These are phyloP conservation scores for Protomyctophum bolini DNA, from an alignment of 2,113 vertebrate species.

Conservation along the genomic window DNA sequence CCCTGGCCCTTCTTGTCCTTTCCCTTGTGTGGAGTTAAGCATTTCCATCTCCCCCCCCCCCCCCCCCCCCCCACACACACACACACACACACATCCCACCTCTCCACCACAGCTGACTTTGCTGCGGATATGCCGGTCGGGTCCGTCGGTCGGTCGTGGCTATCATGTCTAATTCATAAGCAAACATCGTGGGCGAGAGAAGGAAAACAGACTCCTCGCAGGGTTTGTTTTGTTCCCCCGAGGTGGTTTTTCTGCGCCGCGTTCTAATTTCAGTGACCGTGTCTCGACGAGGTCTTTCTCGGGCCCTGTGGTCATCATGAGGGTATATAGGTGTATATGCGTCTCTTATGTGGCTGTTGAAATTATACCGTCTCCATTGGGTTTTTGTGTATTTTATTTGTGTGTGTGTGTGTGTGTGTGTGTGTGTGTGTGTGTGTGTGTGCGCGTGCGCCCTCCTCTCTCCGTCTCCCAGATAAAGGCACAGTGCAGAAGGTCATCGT, in stretches of 20 bases:
- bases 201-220: slow-evolving; percentile 14
- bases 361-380: not conserved
- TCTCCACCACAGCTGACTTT: slow-evolving; percentile 24
- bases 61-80: slow-evolving; percentile 1
- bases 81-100: not conserved
- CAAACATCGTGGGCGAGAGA: slow-evolving; percentile 39
- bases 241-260: not conserved
- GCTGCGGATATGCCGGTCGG: not conserved
- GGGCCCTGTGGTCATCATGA: slow-evolving; percentile 3
- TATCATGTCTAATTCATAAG: slow-evolving; percentile 45
- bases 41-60: slow-evolving; percentile 35
- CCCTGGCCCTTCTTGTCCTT: slow-evolving; percentile 4
- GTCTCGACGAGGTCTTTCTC: not conserved
- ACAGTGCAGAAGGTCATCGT: slow-evolving; percentile 95
- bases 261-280: slow-evolving; percentile 5
- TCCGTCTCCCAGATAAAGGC: slow-evolving; percentile 85
- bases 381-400: not conserved
- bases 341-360: slow-evolving; percentile 16
- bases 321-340: not conserved
- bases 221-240: slow-evolving; percentile 10
- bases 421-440: slow-evolving; percentile 1
- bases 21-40: not conserved
- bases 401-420: slow-evolving; percentile 10
- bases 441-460: slow-evolving; percentile 18
- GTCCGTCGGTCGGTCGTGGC: slow-evolving; percentile 4